phyloP scores from a whole-genome alignment of 2,797 vertebrate genomes.

The Schizopygopsis malacanthus region DNA sequence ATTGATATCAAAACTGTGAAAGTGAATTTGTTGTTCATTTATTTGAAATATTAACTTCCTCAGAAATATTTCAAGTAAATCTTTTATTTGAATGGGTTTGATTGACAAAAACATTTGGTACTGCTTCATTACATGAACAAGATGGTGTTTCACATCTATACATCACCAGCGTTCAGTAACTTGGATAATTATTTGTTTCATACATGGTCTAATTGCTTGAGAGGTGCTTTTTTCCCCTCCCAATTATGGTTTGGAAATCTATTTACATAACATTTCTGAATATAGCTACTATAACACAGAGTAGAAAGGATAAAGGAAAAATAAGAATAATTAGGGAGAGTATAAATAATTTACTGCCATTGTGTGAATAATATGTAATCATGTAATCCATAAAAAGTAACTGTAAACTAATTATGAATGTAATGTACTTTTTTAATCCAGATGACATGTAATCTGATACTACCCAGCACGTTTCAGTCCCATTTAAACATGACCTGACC shows the following conservation, averaged over 20 bases:
- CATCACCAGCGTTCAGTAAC: background rate
- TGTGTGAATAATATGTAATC: background rate
- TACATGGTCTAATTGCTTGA: background rate
- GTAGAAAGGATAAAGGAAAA: background rate
- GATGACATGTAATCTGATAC: background rate
- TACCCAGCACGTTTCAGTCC: background rate
- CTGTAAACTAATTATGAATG: background rate
- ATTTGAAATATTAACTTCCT: background rate
- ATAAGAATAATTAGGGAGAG: background rate
- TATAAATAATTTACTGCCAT: background rate
- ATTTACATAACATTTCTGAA: background rate
- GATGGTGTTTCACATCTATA: background rate
- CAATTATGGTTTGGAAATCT: background rate
- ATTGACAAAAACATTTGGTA: background rate
- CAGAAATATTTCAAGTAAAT: background rate
- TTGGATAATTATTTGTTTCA: background rate
- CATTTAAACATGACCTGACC: background rate
- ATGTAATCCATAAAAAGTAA: background rate
- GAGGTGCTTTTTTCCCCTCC: background rate
- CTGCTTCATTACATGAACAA: background rate
- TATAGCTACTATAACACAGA: background rate
- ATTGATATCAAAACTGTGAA: background rate
- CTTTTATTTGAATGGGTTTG: background rate
- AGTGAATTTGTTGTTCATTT: background rate
- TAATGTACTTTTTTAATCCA: background rate